phyloP scores from a whole-genome alignment of 2,113 vertebrate species.

The Calidris pygmaea region DNA sequence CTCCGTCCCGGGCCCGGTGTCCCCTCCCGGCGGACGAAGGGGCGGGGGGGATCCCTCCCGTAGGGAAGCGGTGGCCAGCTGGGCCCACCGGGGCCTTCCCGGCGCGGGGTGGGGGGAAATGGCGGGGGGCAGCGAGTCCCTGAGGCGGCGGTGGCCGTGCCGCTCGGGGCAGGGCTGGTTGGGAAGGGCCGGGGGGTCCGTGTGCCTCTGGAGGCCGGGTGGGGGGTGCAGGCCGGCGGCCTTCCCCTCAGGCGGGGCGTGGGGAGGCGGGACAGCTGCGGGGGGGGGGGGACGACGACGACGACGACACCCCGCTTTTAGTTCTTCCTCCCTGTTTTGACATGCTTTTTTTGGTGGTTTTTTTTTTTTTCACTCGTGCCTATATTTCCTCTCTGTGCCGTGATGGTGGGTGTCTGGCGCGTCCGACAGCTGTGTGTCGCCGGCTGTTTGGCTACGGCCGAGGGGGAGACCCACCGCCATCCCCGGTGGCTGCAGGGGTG shows the following conservation, averaged over 20 bases:
- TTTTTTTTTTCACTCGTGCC: too few species aligned
- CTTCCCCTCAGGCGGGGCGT: fast-evolving
- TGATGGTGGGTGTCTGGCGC: fast-evolving
- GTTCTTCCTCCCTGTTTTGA: too few species aligned
- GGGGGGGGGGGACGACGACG: too few species aligned
- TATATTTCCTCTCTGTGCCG: fast-evolving
- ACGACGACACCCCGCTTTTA: fast-evolving
- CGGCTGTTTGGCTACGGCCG: background rate
- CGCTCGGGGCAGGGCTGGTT: background rate
- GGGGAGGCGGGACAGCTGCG: fast-evolving
- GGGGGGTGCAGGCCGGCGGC: background rate
- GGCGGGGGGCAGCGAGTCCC: background rate
- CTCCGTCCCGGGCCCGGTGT: background rate
- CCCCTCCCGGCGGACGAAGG: background rate
- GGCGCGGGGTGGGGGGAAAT: background rate
- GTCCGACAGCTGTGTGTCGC: background rate
- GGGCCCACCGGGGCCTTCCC: background rate
- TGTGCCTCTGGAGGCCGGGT: background rate
- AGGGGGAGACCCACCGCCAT: background rate
- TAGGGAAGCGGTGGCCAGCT: too few species aligned
- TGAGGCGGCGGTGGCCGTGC: background rate
- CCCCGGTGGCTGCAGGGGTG: background rate
- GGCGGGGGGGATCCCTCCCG: too few species aligned
- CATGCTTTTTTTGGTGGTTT: too few species aligned
- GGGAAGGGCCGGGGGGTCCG: too few species aligned